Evolutionary conservation across 2,888 invertebrate species (phyloP), one percentile per base, ranked within the genome.

Genomic region (Altica lythri): DNA sequence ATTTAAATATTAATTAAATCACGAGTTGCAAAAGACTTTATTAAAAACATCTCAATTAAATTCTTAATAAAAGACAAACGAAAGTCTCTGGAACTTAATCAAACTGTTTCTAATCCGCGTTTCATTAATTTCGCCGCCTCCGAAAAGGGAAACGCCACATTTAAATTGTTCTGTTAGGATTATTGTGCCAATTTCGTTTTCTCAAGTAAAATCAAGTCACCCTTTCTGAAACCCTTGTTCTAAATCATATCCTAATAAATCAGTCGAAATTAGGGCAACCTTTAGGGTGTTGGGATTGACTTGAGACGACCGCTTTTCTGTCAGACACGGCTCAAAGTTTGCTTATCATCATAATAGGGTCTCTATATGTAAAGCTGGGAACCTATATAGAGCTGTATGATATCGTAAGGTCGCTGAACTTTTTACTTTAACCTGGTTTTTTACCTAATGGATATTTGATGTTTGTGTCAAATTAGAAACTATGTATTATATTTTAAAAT

Each of bases 161-260:
- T 45, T 45, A 45, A 45, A 45, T 45, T 22, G 45, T 45, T 45
- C 34, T 34, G 45, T 22, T 19, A 13, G 45, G 45, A 32, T 45
- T 45, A 45, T 45, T 34, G 45, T 22, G 14, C 34, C 45, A 45
- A 45, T 45, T 45, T 34, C 34, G 34, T 34, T 34, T 19, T 32
- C 25, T 22, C 34, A n/a, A 34, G 45, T 34, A 25, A 45, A 45
- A 45, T 34, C 45, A 22, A 45, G 45, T 34, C 45, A 14, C 34
- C 45, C 45, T 45, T 45, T 45, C 45, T 14, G 32, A 22, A 22
- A 45, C 34, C 34, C 45, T 45, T 34, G 45, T 35, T 42, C 27
- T 45, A 45, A 45, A 45, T 45, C 30, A 45, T 45, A 45, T 51
- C 44, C 51, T 37, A 37, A 51, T 51, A 51, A 51, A 51, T 51